Evolutionary conservation across 1,140 invertebrate genomes (phyloP), one percentile per base, ranked within the genome.

Genomic region (Ips nitidus): DNA sequence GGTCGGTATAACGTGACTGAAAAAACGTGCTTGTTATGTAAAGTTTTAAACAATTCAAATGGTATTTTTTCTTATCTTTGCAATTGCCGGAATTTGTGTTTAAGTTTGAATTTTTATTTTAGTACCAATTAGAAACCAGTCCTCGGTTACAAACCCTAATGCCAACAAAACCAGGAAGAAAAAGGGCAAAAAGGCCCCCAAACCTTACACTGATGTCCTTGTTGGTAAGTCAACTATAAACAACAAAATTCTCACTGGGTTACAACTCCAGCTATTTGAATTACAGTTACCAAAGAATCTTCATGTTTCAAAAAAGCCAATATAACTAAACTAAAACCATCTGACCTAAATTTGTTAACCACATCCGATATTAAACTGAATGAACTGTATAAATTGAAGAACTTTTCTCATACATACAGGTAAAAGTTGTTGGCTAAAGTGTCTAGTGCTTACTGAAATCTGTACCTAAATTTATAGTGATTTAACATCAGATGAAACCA

Each of bases 321-420:
- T 4, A 84, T 91, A 2, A 86, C 84, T 70, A 89, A 87, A 71
- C 77, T 91, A 7, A 86, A 83, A 76, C 83, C 87, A 1, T 79
- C 82, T 63, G 86, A 90, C 77, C 75, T 91, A 36, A 86, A 89
- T 38, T 82, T 86, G 61, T 79, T 90, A 36, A 84, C 88, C 8
- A 78, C 83, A 50, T 85, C 84, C 39, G 76, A 81, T 74, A 82
- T 84, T 61, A 86, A 82, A 50, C 78, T 88, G 36, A 84, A 83
- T 62, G 82, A 87, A 75, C 76, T 87, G 2, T 82, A 86, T 76
- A 84, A 84, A 77, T 78, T 86, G 39, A 80, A 81, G 69, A 71
- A 78, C 74, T 8, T 71, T 64, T 72, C 81, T 79, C 77, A 81
- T 80, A 67, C 80, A 77, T 76, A 74, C 73, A 75, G 72, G 62